Conservation (phyloP, 2,797 vertebrate genomes). For the Propithecus perrieri region DNA sequence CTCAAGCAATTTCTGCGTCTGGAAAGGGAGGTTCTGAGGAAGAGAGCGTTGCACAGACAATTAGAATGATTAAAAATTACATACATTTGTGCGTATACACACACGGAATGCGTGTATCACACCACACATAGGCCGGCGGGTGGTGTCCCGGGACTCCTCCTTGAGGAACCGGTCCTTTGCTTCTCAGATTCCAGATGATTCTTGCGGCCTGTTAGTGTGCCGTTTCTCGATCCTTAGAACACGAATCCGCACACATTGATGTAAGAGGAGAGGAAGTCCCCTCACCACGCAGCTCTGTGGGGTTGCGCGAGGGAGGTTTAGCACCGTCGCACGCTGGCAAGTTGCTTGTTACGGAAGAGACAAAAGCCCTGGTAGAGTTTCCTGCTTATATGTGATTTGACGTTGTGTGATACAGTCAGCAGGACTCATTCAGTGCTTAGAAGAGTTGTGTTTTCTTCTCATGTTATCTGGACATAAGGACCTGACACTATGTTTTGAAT, state of each 20-base stretch:
- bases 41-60: not conserved
- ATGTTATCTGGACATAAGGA: not conserved
- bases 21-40: not conserved
- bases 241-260: not conserved
- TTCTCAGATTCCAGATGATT: not conserved
- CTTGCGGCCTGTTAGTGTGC: not conserved
- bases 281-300: too few relatives aligned
- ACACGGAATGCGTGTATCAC: too few relatives aligned
- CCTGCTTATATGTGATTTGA: not conserved
- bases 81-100: too few relatives aligned
- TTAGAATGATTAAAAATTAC: not conserved
- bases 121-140: not conserved
- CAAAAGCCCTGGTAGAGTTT: not conserved
- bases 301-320: not conserved
- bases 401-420: rapidly evolving
- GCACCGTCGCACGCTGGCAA: not conserved
- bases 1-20: not conserved
- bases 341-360: not conserved
- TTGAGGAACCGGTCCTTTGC: rapidly evolving
- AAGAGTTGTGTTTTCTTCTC: rapidly evolving
- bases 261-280: not conserved
- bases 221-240: not conserved
- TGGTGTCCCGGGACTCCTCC: not conserved
- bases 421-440: rapidly evolving
- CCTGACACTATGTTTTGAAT: rapidly evolving